Evolutionary conservation across 2,797 vertebrate species (phyloP).

Genomic region (Valencia hispanica): DNA sequence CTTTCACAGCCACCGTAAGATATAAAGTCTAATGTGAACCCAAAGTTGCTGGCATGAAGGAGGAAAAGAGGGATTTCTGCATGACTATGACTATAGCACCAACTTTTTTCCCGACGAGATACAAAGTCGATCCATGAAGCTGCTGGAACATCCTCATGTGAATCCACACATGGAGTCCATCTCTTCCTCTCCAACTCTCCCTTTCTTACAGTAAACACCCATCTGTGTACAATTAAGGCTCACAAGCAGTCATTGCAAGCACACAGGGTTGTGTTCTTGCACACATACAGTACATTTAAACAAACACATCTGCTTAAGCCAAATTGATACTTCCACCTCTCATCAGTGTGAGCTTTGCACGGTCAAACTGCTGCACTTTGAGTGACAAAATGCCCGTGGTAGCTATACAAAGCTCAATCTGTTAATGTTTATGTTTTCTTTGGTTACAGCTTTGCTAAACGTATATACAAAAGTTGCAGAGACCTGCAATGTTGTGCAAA

Average conservation of each 20-base stretch:
- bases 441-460: neutral
- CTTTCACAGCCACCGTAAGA: slow-evolving; percentile 14
- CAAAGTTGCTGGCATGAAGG: slow-evolving; percentile 15
- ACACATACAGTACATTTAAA: slow-evolving; percentile 38
- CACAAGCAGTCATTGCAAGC: slow-evolving; percentile 49
- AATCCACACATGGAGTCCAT: slow-evolving; percentile 73
- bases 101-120: slow-evolving; percentile 24
- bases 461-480: neutral
- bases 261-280: slow-evolving; percentile 23
- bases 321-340: slow-evolving; percentile 64
- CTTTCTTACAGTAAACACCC: slow-evolving; percentile 76
- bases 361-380: slow-evolving; percentile 40
- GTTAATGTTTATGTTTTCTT: neutral
- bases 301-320: slow-evolving; percentile 52
- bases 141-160: slow-evolving; percentile 49
- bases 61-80: slow-evolving; percentile 8
- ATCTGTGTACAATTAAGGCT: slow-evolving; percentile 75
- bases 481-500: neutral
- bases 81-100: slow-evolving; percentile 28
- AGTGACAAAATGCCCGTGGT: slow-evolving; percentile 25
- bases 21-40: slow-evolving; percentile 10
- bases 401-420: slow-evolving; percentile 8
- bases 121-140: slow-evolving; percentile 26
- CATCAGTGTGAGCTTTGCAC: slow-evolving; percentile 39
- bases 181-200: slow-evolving; percentile 71